These are phyloP conservation scores for human DNA, from an alignment of 2,113 vertebrate genomes.

Conservation along the genomic window DNA sequence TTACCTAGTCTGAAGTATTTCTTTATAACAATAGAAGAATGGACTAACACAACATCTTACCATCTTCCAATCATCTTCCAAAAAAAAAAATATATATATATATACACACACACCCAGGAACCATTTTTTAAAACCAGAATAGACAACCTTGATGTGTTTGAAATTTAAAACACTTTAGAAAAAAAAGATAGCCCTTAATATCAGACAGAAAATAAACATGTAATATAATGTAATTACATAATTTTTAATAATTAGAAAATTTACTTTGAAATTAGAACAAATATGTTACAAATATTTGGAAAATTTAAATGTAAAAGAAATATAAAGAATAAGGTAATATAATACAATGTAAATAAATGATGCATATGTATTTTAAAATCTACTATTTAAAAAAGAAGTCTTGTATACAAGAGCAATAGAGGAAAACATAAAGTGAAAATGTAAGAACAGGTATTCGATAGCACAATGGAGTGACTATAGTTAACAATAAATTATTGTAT, in stretches of 20 bases:
- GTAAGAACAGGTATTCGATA: no score
- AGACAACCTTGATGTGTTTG: not conserved
- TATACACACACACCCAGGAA: not conserved
- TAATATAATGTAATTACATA: not conserved
- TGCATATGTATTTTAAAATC: not conserved
- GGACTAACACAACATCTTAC: not conserved
- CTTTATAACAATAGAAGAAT: no score
- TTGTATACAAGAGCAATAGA: not conserved
- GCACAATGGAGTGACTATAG: no score
- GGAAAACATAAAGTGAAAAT: not conserved
- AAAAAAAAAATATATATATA: fast-evolving
- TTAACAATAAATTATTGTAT: no score
- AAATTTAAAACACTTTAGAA: not conserved
- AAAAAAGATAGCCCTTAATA: not conserved
- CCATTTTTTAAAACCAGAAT: not conserved
- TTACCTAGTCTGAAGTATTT: no score
- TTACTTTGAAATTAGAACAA: not conserved
- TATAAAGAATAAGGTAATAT: not conserved
- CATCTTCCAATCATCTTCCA: not conserved
- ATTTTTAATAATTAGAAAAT: not conserved
- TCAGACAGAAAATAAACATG: not conserved
- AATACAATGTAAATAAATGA: not conserved
- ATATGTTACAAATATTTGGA: not conserved
- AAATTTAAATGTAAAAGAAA: not conserved
- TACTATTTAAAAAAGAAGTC: not conserved